phyloP scores from a whole-genome alignment of 2,888 invertebrate species.

The Cremastobaeus sp. region DNA sequence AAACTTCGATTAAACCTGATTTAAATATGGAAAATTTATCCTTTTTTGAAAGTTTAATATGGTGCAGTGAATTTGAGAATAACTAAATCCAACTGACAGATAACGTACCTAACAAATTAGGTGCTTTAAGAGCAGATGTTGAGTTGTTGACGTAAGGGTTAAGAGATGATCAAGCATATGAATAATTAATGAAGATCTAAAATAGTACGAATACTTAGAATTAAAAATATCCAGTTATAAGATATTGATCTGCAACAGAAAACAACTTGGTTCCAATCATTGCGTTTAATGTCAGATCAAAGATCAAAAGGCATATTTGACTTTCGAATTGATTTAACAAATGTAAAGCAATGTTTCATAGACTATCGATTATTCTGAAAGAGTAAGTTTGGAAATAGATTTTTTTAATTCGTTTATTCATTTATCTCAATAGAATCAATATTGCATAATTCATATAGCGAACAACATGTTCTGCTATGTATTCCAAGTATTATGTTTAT shows the following conservation, averaged over 20 bases:
- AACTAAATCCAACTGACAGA: too few relatives aligned
- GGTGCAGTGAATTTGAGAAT: too few relatives aligned
- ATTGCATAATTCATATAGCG: constrained; percentile 11
- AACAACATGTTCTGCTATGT: background rate
- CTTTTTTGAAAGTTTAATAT: too few relatives aligned
- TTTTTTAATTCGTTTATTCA: too few relatives aligned
- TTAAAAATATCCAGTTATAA: constrained; percentile 32
- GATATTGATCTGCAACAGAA: constrained; percentile 21
- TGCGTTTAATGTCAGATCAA: constrained; percentile 5
- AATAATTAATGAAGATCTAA: constrained; percentile 30
- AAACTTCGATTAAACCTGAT: too few relatives aligned
- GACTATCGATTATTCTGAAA: constrained; percentile 12
- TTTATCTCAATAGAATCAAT: constrained; percentile 1
- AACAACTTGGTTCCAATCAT: background rate
- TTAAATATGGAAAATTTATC: too few relatives aligned
- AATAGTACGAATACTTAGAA: constrained; percentile 9
- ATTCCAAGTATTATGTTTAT: constrained; percentile 2
- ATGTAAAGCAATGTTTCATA: constrained; percentile 24
- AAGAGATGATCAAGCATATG: constrained; percentile 19
- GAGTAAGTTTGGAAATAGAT: too few relatives aligned
- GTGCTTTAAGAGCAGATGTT: too few relatives aligned
- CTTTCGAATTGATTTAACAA: constrained; percentile 21
- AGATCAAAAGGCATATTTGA: constrained; percentile 16
- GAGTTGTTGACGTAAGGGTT: too few relatives aligned
- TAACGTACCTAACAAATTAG: too few relatives aligned